Percentiles rank a stretch among this genome's conserved stretches.
Conservation (phyloP, 2,113 vertebrate genomes). For the Pionites leucogaster region DNA sequence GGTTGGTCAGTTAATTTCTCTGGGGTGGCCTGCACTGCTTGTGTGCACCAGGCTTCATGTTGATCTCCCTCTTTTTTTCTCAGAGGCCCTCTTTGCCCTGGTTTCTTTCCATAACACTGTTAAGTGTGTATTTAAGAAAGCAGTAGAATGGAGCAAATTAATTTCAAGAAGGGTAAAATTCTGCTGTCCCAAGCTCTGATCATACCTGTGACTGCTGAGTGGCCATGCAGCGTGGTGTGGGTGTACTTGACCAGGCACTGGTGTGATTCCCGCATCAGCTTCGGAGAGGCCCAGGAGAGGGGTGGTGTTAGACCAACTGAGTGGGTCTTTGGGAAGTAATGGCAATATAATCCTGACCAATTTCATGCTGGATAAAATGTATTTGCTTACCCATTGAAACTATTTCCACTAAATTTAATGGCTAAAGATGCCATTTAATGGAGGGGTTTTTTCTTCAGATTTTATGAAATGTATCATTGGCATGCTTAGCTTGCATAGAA, state of each 20-base stretch:
- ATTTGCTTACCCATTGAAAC: background rate
- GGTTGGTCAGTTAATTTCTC: background rate
- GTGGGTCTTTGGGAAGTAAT: background rate
- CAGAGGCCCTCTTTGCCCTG: background rate
- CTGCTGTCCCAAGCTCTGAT: background rate
- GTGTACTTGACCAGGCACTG: background rate
- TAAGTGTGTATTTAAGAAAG: background rate
- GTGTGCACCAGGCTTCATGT: accelerated
- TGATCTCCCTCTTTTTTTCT: background rate
- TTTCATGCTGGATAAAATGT: background rate
- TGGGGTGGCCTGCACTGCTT: background rate
- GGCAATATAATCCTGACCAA: background rate
- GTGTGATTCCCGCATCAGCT: background rate
- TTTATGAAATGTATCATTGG: background rate
- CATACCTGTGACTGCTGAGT: background rate
- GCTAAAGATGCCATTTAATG: background rate
- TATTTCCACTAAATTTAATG: background rate
- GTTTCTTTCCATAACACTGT: background rate
- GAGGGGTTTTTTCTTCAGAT: background rate
- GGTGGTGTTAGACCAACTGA: background rate
- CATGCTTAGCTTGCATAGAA: background rate
- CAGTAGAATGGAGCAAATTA: background rate
- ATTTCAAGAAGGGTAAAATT: background rate
- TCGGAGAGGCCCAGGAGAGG: too few species aligned
- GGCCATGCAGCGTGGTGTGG: accelerated